Percentiles rank a stretch among this genome's conserved stretches.
Conservation (phyloP, 2,797 vertebrate species). For the Rhabdophis nuchalis region DNA sequence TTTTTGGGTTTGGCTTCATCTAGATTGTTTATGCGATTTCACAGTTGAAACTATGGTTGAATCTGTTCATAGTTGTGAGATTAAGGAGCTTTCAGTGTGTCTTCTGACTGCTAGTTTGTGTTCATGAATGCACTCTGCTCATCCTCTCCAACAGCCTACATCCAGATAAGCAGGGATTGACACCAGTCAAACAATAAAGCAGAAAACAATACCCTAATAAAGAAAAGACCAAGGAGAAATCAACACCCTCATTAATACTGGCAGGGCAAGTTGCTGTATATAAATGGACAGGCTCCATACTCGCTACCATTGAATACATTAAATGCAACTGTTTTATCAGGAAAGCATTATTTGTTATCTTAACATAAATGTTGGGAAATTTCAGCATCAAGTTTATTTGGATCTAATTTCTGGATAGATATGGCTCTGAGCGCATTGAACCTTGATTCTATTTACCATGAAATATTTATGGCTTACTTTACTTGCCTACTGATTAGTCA, state of each 20-base stretch:
- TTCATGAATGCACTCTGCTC: background rate
- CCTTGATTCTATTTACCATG: background rate
- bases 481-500: rapidly evolving
- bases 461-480: background rate
- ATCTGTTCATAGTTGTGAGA: background rate
- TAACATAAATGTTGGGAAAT: background rate
- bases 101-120: background rate
- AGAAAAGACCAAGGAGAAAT: background rate
- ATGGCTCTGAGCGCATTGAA: background rate
- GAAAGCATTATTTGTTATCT: background rate
- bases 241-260: background rate
- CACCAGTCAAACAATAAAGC: background rate
- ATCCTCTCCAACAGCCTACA: background rate
- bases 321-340: background rate
- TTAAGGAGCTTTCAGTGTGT: background rate
- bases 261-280: background rate
- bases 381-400: background rate
- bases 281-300: background rate
- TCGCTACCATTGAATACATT: background rate
- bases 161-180: background rate
- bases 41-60: background rate
- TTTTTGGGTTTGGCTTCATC: background rate
- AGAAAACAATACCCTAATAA: background rate
- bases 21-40: background rate
- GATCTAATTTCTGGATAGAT: background rate